A percentile compares a stretch with the other conserved stretches of the same genome.
Evolutionary conservation across 1,140 invertebrate species (phyloP).

Genomic region (Drepana arcuata): DNA sequence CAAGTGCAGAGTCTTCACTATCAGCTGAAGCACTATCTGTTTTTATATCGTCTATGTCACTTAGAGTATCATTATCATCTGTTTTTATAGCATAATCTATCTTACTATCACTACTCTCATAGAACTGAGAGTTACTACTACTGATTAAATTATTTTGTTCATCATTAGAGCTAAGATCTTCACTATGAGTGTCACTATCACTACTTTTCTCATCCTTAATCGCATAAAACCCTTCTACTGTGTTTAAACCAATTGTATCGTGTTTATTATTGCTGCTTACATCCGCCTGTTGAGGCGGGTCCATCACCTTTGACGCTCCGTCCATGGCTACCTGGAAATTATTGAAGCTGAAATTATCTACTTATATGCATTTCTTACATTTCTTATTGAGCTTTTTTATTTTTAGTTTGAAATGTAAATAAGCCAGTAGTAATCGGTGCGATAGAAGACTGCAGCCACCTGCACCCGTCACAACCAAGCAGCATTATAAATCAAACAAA

Average conservation of each 20-base stretch:
- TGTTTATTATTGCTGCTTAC: no score
- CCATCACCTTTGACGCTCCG: no score
- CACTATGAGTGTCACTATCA: conserved; percentile 59
- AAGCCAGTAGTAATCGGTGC: conserved; percentile 3
- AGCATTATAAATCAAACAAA: conserved; percentile 63
- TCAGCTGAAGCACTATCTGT: conserved; percentile 68
- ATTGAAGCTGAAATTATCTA: no score
- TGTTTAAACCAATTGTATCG: no score
- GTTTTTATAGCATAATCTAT: conserved; percentile 62
- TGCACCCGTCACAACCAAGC: conserved; percentile 21
- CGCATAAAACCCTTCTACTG: conserved; percentile 27
- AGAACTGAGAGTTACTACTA: conserved; percentile 61
- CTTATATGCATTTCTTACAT: no score
- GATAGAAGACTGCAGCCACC: conserved; percentile 22
- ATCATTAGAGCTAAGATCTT: conserved; percentile 50
- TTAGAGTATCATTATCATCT: conserved; percentile 65
- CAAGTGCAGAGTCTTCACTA: conserved; percentile 68
- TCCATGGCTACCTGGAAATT: conserved; percentile 1
- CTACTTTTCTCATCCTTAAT: conserved; percentile 49
- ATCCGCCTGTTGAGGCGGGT: no score
- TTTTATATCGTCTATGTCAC: conserved; percentile 70
- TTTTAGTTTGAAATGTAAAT: conserved; percentile 1
- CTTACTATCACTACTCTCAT: conserved; percentile 65
- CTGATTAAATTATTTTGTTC: conserved; percentile 49
- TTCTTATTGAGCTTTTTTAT: no score